These are phyloP conservation scores for Xiphydria camelus DNA, from an alignment of 2,888 invertebrate genomes.

Conservation along the genomic window DNA sequence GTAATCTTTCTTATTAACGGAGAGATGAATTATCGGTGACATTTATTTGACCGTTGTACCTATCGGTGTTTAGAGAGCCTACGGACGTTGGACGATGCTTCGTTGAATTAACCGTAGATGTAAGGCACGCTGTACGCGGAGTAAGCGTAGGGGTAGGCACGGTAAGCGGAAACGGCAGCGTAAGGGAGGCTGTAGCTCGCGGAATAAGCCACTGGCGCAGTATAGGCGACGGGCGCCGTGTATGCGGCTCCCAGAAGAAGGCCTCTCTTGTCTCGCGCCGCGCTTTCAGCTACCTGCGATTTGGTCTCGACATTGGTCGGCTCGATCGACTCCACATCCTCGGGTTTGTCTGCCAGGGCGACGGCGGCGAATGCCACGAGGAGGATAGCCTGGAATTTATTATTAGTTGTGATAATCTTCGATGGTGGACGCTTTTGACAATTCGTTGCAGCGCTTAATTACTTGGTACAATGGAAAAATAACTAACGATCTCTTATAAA, in stretches of 20 bases:
- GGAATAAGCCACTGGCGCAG: constrained; percentile 27
- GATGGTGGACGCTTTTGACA: no score
- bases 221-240: constrained; percentile 26
- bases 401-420: no score
- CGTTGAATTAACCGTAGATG: constrained; percentile 26
- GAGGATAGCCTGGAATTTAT: constrained; percentile 40
- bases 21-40: no score
- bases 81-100: constrained; percentile 4
- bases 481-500: not conserved
- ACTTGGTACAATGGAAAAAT: constrained; percentile 2
- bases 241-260: constrained; percentile 24
- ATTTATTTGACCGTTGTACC: no score
- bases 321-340: constrained; percentile 14
- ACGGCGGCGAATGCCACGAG: constrained; percentile 42
- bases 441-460: no score
- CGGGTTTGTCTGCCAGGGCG: constrained; percentile 29
- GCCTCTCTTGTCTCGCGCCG: constrained; percentile 41
- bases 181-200: constrained; percentile 31
- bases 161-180: constrained; percentile 35
- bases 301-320: constrained; percentile 1
- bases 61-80: no score
- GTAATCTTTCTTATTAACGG: no score
- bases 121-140: constrained; percentile 34
- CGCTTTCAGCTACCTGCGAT: constrained; percentile 13
- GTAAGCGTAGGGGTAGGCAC: constrained; percentile 33